A percentile compares a stretch with the other conserved stretches of the same genome.
These are phyloP conservation scores for Nasonia longicornis DNA, from an alignment of 1,140 invertebrate genomes.

Conservation along the genomic window DNA sequence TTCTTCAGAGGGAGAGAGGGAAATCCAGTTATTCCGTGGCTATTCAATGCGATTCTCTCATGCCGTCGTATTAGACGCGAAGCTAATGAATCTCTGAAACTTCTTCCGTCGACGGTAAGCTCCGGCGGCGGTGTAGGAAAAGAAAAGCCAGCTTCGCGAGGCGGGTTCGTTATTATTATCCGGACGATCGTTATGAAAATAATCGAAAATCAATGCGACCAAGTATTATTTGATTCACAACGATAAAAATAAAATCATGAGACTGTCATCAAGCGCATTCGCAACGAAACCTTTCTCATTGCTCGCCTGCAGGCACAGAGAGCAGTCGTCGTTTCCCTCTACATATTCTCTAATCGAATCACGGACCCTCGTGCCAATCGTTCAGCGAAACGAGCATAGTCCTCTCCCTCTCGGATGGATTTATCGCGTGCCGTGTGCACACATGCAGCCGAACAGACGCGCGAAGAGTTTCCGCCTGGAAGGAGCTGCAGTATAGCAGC, in stretches of 20 bases:
- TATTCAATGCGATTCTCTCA: background rate
- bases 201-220: too few species aligned
- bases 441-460: slow-evolving; percentile 35
- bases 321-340: background rate
- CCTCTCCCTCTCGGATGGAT: background rate
- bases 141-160: too few species aligned
- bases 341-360: background rate
- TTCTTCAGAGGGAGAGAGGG: background rate
- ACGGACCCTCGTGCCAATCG: background rate
- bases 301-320: background rate
- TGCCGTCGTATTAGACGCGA: background rate
- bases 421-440: background rate
- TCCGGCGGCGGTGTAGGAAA: too few species aligned
- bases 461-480: slow-evolving; percentile 11
- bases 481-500: background rate
- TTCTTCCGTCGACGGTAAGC: background rate
- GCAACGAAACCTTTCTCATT: background rate
- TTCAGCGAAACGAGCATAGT: background rate
- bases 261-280: background rate
- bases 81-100: slow-evolving; percentile 5
- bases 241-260: too few species aligned
- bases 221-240: background rate
- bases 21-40: background rate
- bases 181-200: too few species aligned
- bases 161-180: too few species aligned